Evolutionary conservation across 1,140 invertebrate genomes (phyloP).

Genomic region (Maniola jurtina): DNA sequence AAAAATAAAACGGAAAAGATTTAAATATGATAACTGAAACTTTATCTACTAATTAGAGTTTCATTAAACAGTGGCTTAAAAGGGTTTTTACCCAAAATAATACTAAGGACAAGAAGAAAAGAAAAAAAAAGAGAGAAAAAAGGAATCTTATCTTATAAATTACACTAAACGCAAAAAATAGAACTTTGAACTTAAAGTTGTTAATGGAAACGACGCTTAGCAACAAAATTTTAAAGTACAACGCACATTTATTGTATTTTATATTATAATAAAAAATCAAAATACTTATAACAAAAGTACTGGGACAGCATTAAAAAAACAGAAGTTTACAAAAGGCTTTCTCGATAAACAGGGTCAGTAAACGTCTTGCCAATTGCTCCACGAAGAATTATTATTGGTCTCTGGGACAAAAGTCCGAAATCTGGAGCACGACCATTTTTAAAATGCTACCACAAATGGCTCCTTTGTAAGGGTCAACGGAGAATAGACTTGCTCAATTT

Average conservation of each 20-base stretch:
- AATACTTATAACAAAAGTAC: not conserved
- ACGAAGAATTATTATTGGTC: slow-evolving; percentile 2
- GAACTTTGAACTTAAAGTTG: too few relatives aligned
- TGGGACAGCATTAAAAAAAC: not conserved
- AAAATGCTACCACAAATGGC: slow-evolving; percentile 15
- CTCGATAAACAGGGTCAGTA: slow-evolving; percentile 1
- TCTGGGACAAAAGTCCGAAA: slow-evolving; percentile 2
- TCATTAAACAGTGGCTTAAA: too few relatives aligned
- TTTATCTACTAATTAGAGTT: too few relatives aligned
- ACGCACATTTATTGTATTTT: not conserved
- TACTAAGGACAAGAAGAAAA: too few relatives aligned
- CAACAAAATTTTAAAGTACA: too few relatives aligned
- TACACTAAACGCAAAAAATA: too few relatives aligned
- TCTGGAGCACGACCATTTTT: slow-evolving; percentile 13
- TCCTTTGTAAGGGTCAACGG: slow-evolving; percentile 10
- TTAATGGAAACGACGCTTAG: too few relatives aligned
- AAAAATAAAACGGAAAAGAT: not conserved
- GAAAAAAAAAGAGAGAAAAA: too few relatives aligned
- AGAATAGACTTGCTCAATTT: slow-evolving; percentile 8
- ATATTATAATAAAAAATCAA: not conserved
- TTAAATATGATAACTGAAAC: too few relatives aligned
- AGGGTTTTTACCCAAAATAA: too few relatives aligned
- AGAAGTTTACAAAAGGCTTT: not conserved
- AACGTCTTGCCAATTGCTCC: slow-evolving; percentile 6
- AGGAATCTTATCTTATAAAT: too few relatives aligned